A percentile compares a stretch with the other conserved stretches of the same genome.
These are phyloP conservation scores for Chironomus striatipennis DNA, from an alignment of 1,140 invertebrate species.

Conservation along the genomic window DNA sequence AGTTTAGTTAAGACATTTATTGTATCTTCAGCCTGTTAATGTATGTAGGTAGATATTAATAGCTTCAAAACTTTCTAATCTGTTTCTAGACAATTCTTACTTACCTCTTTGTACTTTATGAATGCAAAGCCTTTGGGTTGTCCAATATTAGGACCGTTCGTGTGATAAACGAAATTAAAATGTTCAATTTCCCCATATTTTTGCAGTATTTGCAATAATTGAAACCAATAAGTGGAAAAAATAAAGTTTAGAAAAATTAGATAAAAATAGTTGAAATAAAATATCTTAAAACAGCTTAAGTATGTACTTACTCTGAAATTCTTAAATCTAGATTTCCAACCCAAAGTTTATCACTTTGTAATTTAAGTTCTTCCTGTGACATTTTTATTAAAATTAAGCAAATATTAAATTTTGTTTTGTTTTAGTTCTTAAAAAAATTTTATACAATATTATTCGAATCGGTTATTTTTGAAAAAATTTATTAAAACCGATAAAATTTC, in stretches of 20 bases:
- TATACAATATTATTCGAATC: not conserved
- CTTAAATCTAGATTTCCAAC: slow-evolving; percentile 80
- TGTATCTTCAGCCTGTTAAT: slow-evolving; percentile 49
- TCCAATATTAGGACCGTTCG: slow-evolving; percentile 74
- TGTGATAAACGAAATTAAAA: slow-evolving; percentile 90
- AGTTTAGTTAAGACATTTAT: slow-evolving; percentile 55
- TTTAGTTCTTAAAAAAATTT: not conserved
- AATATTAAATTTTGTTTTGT: not conserved
- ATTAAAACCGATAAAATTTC: no score
- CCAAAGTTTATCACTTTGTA: slow-evolving; percentile 50
- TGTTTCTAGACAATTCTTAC: slow-evolving; percentile 8
- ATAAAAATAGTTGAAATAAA: slow-evolving; percentile 25
- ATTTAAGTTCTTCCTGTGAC: not conserved
- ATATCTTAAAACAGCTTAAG: slow-evolving; percentile 26
- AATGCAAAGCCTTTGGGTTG: slow-evolving; percentile 90
- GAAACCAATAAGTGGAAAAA: slow-evolving; percentile 65
- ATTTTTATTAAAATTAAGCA: not conserved
- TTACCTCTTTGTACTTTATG: slow-evolving; percentile 63
- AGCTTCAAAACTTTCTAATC: not conserved
- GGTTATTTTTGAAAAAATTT: not conserved
- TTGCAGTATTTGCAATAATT: slow-evolving; percentile 89
- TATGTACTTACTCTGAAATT: slow-evolving; percentile 80
- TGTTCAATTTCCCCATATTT: slow-evolving; percentile 84
- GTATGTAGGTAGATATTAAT: not conserved
- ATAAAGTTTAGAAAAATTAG: slow-evolving; percentile 35